phyloP scores from a whole-genome alignment of 2,888 invertebrate genomes.

The Xestia rhomboidea region DNA sequence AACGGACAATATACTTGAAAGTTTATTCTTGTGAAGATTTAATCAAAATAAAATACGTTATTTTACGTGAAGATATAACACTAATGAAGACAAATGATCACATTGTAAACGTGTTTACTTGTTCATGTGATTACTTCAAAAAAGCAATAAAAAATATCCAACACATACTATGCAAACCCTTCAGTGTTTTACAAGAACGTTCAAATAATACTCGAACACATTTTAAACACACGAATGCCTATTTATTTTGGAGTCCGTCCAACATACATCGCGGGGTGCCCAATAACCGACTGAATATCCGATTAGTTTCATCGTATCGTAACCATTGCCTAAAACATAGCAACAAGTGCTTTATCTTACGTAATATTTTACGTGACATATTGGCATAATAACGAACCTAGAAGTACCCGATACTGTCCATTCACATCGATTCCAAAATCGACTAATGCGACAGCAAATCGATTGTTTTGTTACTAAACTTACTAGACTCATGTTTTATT shows the following conservation, averaged over 20 bases:
- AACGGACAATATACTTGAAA: conserved; percentile 25
- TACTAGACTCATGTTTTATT: conserved; percentile 49
- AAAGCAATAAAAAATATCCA: background rate
- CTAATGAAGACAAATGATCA: background rate
- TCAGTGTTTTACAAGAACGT: background rate
- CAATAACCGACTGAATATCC: conserved; percentile 61
- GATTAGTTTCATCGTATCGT: conserved; percentile 66
- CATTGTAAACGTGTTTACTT: background rate
- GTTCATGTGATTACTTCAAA: background rate
- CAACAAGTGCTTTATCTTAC: conserved; percentile 55
- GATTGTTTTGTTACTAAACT: conserved; percentile 54
- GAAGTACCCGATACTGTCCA: conserved; percentile 43
- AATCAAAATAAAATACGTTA: background rate
- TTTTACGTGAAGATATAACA: background rate
- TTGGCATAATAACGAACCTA: conserved; percentile 30
- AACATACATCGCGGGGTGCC: conserved; percentile 61
- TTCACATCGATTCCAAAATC: conserved; percentile 63
- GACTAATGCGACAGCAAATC: conserved; percentile 47
- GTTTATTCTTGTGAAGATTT: conserved; percentile 21
- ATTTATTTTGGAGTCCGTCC: conserved; percentile 52
- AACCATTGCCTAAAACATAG: conserved; percentile 66
- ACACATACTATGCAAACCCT: background rate
- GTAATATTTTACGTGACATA: conserved; percentile 47
- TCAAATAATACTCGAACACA: background rate
- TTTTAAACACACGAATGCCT: background rate